phyloP scores from a whole-genome alignment of 1,140 invertebrate species.

The Platorchestia sp. region DNA sequence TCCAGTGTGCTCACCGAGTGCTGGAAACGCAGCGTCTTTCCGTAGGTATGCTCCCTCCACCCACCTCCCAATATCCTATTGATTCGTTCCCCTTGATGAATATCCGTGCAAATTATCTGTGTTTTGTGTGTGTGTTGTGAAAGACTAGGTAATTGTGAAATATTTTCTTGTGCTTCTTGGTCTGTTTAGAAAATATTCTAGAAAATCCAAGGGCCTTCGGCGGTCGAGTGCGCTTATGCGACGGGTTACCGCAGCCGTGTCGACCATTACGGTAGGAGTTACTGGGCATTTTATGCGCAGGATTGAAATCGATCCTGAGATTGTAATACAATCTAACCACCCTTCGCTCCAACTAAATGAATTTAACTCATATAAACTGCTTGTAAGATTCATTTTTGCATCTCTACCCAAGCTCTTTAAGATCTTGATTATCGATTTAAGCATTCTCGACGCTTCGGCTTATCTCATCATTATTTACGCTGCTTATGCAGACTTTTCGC shows the following conservation, averaged over 20 bases:
- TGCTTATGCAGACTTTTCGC: not conserved
- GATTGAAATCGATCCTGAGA: not conserved
- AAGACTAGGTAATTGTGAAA: not conserved
- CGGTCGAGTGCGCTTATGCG: not conserved
- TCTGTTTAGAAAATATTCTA: not conserved
- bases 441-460: not conserved
- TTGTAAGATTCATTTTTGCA: not conserved
- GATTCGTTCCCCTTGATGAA: not conserved
- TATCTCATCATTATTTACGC: not conserved
- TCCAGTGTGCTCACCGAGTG: constrained; percentile 27
- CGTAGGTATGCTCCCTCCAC: constrained; percentile 18
- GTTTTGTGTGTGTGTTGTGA: not conserved
- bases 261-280: not conserved
- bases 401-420: not conserved
- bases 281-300: not conserved
- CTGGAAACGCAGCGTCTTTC: constrained; percentile 1
- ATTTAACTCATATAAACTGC: not conserved
- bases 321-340: not conserved
- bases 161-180: not conserved
- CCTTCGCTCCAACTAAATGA: not conserved
- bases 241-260: constrained; percentile 3
- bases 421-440: not conserved
- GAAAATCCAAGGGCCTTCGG: not conserved
- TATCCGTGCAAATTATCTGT: not conserved
- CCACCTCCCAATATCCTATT: not conserved